Evolutionary conservation across 2,888 invertebrate species (phyloP), one percentile per base, ranked within the genome.

Genomic region (Drosophila nigritarsus): DNA sequence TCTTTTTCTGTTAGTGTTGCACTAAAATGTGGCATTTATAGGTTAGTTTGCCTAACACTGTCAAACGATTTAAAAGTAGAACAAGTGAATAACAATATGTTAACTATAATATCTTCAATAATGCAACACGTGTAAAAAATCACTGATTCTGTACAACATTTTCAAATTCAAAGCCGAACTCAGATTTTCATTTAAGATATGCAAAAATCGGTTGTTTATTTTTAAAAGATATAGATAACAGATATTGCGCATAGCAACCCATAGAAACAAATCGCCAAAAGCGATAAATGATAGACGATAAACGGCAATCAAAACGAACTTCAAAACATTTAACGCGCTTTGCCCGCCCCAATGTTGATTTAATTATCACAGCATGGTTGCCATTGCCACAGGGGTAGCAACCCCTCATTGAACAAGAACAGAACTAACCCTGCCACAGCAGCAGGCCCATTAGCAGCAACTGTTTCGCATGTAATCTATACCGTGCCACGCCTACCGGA

Each of bases 341-440:
- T 60, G 54, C 51, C 53, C 70, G 73, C 82, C 80, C 78, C 82
- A 81, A 73, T 75, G 87, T 75, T 87, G 69, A 87, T 87, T 87
- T 87, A 87, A 87, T 87, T 87, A 90, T 90, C 87, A 66, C 87
- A 87, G 90, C 87, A 89, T 90, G 85, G 83, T 90, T 65, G 82
- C 82, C 75, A 65, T 68, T 38, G 68, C 69, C 58, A 48, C 24
- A 30, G 36, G 56, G 58, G 55, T 30, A 60, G 13, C 48, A 58
- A 78, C 59, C 78, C 81, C 81, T 55, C 51, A n/a, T 5, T 2
- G 20, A 15, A 45, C 45, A 20, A 24, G 20, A 15, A 15, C 27
- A 24, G 34, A 45, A 48, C 42, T 49, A 42, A 67, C 67, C 62
- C 68, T 63, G 32, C 30, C 69, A 8, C 58, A 58, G 62, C 61